Evolutionary conservation across 1,140 invertebrate genomes (phyloP).

Genomic region (Leptoteleia sp.): DNA sequence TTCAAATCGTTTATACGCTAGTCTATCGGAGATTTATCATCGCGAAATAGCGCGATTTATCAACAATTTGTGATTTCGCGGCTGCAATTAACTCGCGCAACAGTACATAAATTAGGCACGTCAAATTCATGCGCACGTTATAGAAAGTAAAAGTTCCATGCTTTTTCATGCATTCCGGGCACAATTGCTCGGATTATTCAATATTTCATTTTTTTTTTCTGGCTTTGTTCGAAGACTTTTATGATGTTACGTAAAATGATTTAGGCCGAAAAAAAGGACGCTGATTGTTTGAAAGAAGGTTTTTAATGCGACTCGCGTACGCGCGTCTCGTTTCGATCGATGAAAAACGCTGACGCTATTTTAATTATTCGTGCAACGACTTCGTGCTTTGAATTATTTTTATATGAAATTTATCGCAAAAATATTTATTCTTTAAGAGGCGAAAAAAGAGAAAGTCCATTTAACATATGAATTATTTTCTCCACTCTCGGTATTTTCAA

Average conservation of each 20-base stretch:
- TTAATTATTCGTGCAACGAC: conserved; percentile 14
- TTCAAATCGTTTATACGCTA: conserved; percentile 21
- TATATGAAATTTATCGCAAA: too few relatives aligned
- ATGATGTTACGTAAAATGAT: conserved; percentile 9
- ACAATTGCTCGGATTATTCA: conserved; percentile 14
- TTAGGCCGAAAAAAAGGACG: conserved; percentile 21
- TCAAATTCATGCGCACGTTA: conserved; percentile 23
- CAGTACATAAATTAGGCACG: conserved; percentile 41
- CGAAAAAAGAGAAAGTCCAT: too few relatives aligned
- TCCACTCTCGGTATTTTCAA: too few relatives aligned
- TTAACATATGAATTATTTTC: too few relatives aligned
- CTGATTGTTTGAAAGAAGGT: not conserved
- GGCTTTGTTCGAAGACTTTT: not conserved
- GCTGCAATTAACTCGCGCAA: conserved; percentile 39
- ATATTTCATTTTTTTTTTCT: not conserved
- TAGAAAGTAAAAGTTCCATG: conserved; percentile 51
- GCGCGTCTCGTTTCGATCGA: conserved; percentile 6
- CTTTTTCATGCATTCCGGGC: conserved; percentile 15
- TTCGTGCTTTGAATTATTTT: conserved; percentile 13
- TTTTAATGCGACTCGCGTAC: not conserved
- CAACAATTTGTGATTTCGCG: conserved; percentile 44
- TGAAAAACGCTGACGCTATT: conserved; percentile 23
- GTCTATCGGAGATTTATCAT: conserved; percentile 55
- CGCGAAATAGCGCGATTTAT: conserved; percentile 51
- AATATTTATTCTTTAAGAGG: too few relatives aligned